phyloP scores from a whole-genome alignment of 2,113 vertebrate species.

The Colinus virginianus region DNA sequence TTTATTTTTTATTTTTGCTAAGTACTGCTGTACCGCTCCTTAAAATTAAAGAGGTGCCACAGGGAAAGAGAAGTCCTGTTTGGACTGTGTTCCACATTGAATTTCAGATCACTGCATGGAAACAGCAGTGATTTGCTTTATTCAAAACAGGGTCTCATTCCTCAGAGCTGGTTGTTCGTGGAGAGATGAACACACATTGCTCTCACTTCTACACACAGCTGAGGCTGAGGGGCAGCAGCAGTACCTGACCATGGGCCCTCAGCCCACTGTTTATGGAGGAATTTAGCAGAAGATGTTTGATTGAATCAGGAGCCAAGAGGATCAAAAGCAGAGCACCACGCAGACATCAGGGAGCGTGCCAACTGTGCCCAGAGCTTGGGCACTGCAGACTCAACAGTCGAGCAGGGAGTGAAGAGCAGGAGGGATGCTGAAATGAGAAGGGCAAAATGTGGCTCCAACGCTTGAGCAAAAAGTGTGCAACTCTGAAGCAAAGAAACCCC shows the following conservation, averaged over 20 bases:
- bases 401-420: not conserved
- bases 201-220: not conserved
- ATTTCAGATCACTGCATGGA: not conserved
- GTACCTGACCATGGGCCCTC: not conserved
- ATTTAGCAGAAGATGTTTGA: not conserved
- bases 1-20: not conserved
- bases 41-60: not conserved
- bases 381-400: not conserved
- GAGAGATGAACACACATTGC: not conserved
- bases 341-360: not conserved
- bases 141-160: not conserved
- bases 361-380: not conserved
- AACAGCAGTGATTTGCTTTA: not conserved
- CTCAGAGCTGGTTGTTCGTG: not conserved
- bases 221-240: not conserved
- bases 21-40: not conserved
- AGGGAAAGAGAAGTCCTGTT: not conserved
- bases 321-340: not conserved
- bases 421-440: not conserved
- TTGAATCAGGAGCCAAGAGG: not conserved
- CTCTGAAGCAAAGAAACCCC: not conserved
- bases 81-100: not conserved
- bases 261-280: not conserved
- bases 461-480: not conserved
- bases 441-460: fast-evolving